Base-by-base conservation (phyloP, 2,113 vertebrate species). In the Aldabrachelys gigantea region DNA sequence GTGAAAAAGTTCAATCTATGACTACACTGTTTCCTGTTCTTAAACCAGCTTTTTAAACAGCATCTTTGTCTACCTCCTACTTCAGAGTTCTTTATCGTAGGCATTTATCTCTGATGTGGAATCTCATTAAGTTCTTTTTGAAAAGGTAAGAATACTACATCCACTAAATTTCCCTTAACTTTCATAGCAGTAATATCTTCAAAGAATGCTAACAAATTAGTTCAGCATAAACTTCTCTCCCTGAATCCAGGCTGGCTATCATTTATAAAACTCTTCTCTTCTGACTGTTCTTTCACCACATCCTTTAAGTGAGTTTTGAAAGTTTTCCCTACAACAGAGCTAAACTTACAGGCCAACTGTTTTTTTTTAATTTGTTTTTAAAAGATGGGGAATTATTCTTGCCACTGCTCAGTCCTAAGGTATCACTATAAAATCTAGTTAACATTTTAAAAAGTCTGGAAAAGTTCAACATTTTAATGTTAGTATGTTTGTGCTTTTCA, bases 161-260 rank as follows among this genome's bases (percentile, higher is more conserved):
- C 88, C 56, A 96, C 92, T 87, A 83, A 75, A 88, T 94, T 97
- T 93, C 89, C 82, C 76, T 97, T 96, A 97, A 96, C 95, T 97
- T 90, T 97, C n/a, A 90, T 89, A 92, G 57, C 92, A 92, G 88
- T 88, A 95, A 38, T 88, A 95, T 88, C 93, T 94, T 95, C 95
- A 97, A 97, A 95, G 97, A 97, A 91, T 96, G 95, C 56, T 72
- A 96, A 82, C 50, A 96, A 93, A 95, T 92, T 97, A 95, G 91
- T 90, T 95, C 97, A 94, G 94, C 91, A 86, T 97, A 96, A 97
- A 92, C 93, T 97, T 97, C 91, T 92, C 88, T 97, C 93, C 93
- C 65, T 27, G 82, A 97, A 97, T 94, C 94, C 81, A 95, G 1
- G 1, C 72, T 90, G 81, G 76, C 85, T 92, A 96, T 95, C 84